Conservation (phyloP, 1,140 invertebrate species). For the Planococcus citri region DNA sequence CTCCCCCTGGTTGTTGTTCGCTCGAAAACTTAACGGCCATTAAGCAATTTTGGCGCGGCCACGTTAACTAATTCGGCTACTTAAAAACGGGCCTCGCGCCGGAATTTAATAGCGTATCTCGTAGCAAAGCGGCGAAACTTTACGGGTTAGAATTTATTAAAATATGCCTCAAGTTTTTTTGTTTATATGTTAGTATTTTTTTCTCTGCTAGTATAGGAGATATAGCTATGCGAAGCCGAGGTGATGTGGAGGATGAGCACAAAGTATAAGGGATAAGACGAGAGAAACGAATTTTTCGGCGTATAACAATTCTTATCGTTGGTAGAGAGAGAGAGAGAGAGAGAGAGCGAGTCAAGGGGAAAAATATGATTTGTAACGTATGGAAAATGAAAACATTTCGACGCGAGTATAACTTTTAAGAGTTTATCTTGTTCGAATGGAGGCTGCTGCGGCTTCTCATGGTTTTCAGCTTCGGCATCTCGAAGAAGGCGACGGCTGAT, state of each 20-base stretch:
- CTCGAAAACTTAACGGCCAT: slow-evolving; percentile 1
- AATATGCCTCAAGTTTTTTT: background rate
- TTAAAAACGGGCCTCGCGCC: background rate
- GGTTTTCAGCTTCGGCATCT: no score
- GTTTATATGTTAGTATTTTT: background rate
- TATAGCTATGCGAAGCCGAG: no score
- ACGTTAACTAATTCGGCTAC: background rate
- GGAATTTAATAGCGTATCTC: background rate
- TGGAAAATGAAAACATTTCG: background rate
- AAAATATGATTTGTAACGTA: background rate
- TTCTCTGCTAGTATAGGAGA: background rate
- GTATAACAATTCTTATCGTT: background rate
- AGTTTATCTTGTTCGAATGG: background rate
- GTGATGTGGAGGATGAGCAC: no score
- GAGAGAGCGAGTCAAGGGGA: no score
- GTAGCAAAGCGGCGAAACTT: background rate
- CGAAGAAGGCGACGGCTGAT: background rate
- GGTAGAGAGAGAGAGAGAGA: no score
- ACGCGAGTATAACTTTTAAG: background rate
- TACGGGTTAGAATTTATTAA: background rate
- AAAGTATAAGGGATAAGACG: no score
- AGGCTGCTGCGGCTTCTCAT: no score
- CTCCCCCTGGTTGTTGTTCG: no score
- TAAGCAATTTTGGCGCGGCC: background rate
- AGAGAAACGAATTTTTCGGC: background rate